Percentiles rank a stretch among this genome's conserved stretches.
Evolutionary conservation across 2,797 vertebrate species (phyloP).

Genomic region (Myioborus melanocephalus): DNA sequence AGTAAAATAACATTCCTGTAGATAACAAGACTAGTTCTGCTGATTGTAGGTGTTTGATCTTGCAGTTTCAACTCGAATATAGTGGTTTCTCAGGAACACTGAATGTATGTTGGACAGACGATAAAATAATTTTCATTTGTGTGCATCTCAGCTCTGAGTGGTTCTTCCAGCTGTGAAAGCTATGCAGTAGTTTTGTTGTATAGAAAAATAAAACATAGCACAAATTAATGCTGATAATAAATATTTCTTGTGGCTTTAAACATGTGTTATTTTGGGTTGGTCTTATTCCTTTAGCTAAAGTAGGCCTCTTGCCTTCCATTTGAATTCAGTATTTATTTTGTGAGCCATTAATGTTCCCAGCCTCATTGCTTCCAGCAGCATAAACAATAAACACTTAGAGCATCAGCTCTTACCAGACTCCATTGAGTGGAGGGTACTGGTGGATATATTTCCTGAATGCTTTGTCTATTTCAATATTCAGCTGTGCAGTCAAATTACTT

Average conservation of each 20-base stretch:
- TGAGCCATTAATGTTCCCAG: not conserved
- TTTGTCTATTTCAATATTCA: slow-evolving; percentile 52
- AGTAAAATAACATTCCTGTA: slow-evolving; percentile 35
- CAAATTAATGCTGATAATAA: slow-evolving; percentile 48
- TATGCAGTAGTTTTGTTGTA: slow-evolving; percentile 51
- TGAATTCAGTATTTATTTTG: not conserved
- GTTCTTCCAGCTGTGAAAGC: slow-evolving; percentile 58
- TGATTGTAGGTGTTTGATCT: slow-evolving; percentile 42
- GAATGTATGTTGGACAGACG: slow-evolving; percentile 17
- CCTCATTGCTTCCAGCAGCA: slow-evolving; percentile 18
- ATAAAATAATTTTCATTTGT: slow-evolving; percentile 29
- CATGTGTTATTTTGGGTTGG: slow-evolving; percentile 28
- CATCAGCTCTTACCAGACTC: not conserved
- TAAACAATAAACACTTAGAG: not conserved
- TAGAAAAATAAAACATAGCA: slow-evolving; percentile 23
- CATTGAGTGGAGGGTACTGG: not conserved
- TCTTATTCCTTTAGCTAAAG: slow-evolving; percentile 35
- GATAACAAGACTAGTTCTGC: slow-evolving; percentile 34
- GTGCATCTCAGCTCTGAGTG: slow-evolving; percentile 52
- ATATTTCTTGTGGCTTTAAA: slow-evolving; percentile 42
- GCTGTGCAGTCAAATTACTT: not conserved
- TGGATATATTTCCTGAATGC: slow-evolving; percentile 8
- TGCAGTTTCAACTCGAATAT: slow-evolving; percentile 23
- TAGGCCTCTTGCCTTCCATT: not conserved
- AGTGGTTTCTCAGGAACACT: slow-evolving; percentile 31